Evolutionary conservation across 2,113 vertebrate genomes (phyloP).

Genomic region (Porphyrio hochstetteri): DNA sequence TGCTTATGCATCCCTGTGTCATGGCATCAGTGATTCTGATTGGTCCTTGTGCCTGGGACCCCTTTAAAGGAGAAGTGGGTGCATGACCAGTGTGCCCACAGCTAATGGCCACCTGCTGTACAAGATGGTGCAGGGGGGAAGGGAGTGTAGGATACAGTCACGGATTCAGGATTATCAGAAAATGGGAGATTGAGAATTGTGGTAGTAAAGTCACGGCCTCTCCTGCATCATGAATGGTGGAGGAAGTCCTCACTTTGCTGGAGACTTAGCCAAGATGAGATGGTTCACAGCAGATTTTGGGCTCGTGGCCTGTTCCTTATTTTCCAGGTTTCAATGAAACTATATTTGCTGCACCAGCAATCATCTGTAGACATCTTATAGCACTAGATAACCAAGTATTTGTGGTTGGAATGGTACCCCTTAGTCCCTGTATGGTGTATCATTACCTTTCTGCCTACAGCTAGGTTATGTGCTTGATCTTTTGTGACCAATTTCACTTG

Average conservation of each 20-base stretch:
- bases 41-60: neutral
- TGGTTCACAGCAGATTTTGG: neutral
- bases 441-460: neutral
- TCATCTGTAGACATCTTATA: neutral
- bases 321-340: neutral
- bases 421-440: neutral
- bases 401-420: neutral
- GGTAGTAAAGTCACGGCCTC: neutral
- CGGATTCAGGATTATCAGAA: neutral
- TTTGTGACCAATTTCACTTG: neutral
- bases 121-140: rapidly evolving
- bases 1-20: neutral
- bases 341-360: neutral
- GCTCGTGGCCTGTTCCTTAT: neutral
- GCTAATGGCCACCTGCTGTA: neutral
- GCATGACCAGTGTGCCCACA: rapidly evolving
- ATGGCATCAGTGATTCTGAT: neutral
- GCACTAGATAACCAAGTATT: neutral
- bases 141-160: neutral
- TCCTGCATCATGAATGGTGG: neutral
- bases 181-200: neutral
- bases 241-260: neutral
- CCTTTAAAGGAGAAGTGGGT: neutral
- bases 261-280: neutral
- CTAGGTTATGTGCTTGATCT: neutral